Base-by-base conservation (phyloP, 2,888 invertebrate genomes). In the Xestia ashworthii region DNA sequence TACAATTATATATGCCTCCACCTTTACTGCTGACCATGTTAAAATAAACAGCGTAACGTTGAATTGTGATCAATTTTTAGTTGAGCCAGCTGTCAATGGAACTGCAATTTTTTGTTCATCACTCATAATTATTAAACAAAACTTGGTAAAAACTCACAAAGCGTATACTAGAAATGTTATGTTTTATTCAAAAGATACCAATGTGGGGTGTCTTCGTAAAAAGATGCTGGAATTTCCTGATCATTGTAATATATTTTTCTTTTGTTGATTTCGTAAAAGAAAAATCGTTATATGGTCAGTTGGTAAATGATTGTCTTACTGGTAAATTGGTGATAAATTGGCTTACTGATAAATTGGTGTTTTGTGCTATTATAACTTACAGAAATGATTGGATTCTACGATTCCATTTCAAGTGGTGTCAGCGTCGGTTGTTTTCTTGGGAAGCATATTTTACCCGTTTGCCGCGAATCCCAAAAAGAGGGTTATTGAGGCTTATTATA, bases 121-220 rank as follows among this genome's bases (percentile, higher is more conserved):
- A 62, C 74, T 82, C 75, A 80, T 80, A 76, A 80, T 65, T 72
- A 85, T 67, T 72, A 16, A 85, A 85, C 66, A 72, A 67, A 83
- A 66, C 41, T 25, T 5, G 19, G 53, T 25, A 86, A 84, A 76
- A 81, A 80, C 64, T 11, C 14, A 53, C 58, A 71, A 74, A 71
- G 69, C 64, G 71, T 74, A 72, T 48, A 78, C 68, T 86, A 80
- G 72, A 82, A 82, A 84, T 65, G 55, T 16, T 12, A 86, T 86
- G 87, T 86, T 74, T 86, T 65, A 86, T 86, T 80, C 79, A 86
- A 75, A 68, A 74, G 79, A 60, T 81, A 79, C 69, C 53, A 68
- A 65, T 55, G 74, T 82, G 46, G 25, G 58, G 38, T 66, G 46
- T 75, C 64, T 79, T 76, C 0, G 83, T 71, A 86, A 85, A 85